phyloP scores from a whole-genome alignment of 2,797 vertebrate species.

The Chrosomus eos region DNA sequence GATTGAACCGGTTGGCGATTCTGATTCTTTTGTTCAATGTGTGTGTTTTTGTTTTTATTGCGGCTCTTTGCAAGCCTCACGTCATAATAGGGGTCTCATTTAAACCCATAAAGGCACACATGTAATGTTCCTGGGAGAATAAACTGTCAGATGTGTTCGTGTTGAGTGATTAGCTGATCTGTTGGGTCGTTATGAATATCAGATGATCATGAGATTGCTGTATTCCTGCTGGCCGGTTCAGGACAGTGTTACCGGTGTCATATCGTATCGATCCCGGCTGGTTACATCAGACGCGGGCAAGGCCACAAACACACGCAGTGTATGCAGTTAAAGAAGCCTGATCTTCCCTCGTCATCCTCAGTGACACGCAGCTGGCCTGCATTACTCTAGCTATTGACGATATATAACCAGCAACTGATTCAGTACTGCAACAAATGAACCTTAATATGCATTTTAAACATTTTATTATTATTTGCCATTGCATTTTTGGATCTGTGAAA shows the following conservation, averaged over 20 bases:
- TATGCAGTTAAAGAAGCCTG: background rate
- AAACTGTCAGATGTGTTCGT: too few relatives aligned
- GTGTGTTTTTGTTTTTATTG: background rate
- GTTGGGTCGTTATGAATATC: background rate
- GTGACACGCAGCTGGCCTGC: background rate
- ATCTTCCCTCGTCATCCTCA: background rate
- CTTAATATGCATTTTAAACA: background rate
- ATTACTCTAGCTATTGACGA: background rate
- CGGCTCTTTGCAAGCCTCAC: background rate
- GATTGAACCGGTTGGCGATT: background rate
- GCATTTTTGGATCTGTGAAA: background rate
- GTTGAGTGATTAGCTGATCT: background rate
- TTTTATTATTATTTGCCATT: background rate
- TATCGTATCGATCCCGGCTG: slow-evolving; percentile 1
- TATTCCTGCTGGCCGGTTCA: background rate
- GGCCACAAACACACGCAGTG: slow-evolving; percentile 18
- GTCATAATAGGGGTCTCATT: background rate
- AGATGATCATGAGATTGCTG: background rate
- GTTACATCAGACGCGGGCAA: slow-evolving; percentile 28
- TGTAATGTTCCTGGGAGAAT: background rate
- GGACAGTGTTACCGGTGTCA: slow-evolving; percentile 17
- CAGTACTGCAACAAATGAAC: background rate
- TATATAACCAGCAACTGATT: background rate
- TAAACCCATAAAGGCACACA: background rate
- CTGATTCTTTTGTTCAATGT: background rate